phyloP scores from a whole-genome alignment of 1,140 invertebrate genomes.

The Thaumetopoea pityocampa region DNA sequence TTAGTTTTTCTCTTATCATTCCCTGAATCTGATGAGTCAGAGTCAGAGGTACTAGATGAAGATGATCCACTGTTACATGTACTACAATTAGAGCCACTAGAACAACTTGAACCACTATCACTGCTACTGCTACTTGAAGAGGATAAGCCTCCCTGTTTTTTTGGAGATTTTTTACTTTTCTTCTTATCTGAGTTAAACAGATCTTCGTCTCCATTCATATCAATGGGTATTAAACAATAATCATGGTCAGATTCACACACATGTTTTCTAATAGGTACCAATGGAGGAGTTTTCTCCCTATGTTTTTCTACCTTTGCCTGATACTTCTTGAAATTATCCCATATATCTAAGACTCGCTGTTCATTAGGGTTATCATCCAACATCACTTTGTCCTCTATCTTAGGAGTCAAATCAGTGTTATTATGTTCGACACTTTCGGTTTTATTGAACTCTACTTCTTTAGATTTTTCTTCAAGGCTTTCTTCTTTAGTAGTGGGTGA shows the following conservation, averaged over 20 bases:
- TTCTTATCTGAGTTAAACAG: constrained; percentile 53
- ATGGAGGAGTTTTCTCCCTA: constrained; percentile 64
- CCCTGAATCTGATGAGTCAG: constrained; percentile 67
- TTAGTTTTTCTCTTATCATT: constrained; percentile 60
- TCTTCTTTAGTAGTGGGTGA: constrained; percentile 45
- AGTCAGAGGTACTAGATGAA: constrained; percentile 81
- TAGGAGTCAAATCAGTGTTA: constrained; percentile 9
- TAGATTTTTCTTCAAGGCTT: constrained; percentile 31
- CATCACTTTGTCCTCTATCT: constrained; percentile 22
- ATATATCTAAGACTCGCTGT: constrained; percentile 80
- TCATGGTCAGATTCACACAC: constrained; percentile 81
- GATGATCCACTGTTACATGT: constrained; percentile 83
- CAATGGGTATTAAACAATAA: constrained; percentile 77
- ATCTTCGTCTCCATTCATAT: constrained; percentile 59
- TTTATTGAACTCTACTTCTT: constrained; percentile 13
- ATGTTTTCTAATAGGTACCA: constrained; percentile 69
- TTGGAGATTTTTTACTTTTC: constrained; percentile 62
- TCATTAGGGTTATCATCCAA: constrained; percentile 55
- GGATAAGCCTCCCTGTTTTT: constrained; percentile 66
- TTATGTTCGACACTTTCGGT: constrained; percentile 21
- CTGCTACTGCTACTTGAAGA: constrained; percentile 84
- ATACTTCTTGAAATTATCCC: constrained; percentile 88
- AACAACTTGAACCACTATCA: constrained; percentile 85
- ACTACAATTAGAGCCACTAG: constrained; percentile 87
- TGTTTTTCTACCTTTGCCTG: constrained; percentile 75